These are phyloP conservation scores for Callorhinus ursinus DNA, from an alignment of 2,113 vertebrate genomes.

Conservation along the genomic window DNA sequence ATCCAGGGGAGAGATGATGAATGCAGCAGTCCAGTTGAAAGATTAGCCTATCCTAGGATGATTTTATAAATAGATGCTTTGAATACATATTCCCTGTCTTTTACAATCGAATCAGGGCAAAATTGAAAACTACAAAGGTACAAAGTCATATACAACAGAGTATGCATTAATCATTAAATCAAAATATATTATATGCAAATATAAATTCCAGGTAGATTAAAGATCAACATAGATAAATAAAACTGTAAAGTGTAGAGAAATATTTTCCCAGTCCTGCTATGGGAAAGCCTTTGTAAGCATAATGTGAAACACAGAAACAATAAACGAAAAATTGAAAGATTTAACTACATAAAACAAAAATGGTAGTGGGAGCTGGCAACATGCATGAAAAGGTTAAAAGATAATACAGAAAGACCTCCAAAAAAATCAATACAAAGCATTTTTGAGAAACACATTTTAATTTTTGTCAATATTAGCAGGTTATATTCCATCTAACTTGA, in stretches of 20 bases:
- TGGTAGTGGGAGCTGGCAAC: neutral
- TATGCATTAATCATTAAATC: neutral
- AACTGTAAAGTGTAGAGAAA: neutral
- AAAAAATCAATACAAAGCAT: neutral
- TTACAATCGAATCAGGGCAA: neutral
- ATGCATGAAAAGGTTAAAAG: neutral
- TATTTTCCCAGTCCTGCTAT: neutral
- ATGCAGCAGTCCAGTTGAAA: neutral
- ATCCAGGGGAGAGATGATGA: neutral
- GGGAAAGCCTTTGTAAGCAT: neutral
- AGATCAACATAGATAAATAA: neutral
- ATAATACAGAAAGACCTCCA: neutral
- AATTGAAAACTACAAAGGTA: neutral
- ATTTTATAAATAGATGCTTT: neutral
- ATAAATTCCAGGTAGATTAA: slow-evolving; percentile 19
- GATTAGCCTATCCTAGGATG: neutral
- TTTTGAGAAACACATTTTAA: neutral
- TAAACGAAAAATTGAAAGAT: neutral
- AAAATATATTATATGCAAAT: neutral
- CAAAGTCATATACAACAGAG: neutral
- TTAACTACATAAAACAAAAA: neutral
- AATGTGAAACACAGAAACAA: neutral
- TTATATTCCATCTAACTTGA: neutral
- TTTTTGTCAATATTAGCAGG: neutral
- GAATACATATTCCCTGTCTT: neutral